Evolutionary conservation across 92 coral and sea anemone genomes (phyloP), one percentile per base, ranked within the genome.

Genomic region (Palythoa heliodiscus): DNA sequence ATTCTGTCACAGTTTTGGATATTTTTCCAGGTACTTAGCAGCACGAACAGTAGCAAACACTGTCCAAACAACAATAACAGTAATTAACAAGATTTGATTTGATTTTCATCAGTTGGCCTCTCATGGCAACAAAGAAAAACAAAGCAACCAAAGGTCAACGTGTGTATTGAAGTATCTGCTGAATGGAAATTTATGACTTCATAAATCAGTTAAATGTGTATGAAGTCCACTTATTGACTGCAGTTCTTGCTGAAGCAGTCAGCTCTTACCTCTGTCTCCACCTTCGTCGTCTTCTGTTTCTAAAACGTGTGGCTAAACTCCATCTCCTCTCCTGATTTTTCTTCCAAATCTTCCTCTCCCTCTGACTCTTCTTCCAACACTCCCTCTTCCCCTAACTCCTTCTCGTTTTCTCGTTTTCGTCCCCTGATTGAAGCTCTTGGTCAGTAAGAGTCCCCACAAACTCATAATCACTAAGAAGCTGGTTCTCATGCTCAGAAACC

Each of bases 401-500:
- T 50, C 79, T 75, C 79, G 4, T 76, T 67, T 54, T 53, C 81
- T 22, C 25, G 54, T 4, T 76, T 68, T 25, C 14, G n/a, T n/a
- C 48, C 5, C 81, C 13, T 76, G 67, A 76, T 25, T 11, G 19
- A 52, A 75, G 43, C 63, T 75, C 79, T 5, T 40, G 13, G 47
- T 76, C 67, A 76, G 67, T 76, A 68, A 76, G 43, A 52, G 81
- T 54, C 11, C 81, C 81, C 2, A 13, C 16, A 76, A 53, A 76
- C 16, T 76, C 66, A 4, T 53, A 76, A n/a, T 76, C 81, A 4
- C 81, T 68, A 76, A 76, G 81, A 23, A 76, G 67, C 81, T 76
- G 67, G 67, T 76, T 76, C 69, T 17, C 25, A 6, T 17, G 69
- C 24, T 17, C 69, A 63, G 69, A 58, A 16, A 58, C n/a, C 64